These are phyloP conservation scores for Pitta sordida DNA, from an alignment of 2,113 vertebrate species.

Conservation along the genomic window DNA sequence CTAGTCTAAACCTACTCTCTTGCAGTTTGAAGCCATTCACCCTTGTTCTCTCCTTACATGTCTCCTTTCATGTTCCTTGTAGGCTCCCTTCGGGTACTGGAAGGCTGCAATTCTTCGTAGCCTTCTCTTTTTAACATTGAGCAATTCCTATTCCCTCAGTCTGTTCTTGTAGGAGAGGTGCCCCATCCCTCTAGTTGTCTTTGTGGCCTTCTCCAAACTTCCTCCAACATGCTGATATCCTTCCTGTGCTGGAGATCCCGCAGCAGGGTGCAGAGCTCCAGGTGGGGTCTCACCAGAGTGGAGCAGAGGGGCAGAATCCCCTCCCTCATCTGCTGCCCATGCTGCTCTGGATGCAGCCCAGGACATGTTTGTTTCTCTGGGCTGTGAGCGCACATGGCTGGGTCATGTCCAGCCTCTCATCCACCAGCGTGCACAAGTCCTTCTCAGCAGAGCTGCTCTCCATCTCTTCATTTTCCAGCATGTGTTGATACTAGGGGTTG, in stretches of 20 bases:
- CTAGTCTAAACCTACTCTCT: not conserved
- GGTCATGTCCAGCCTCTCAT: not conserved
- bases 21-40: not conserved
- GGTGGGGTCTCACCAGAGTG: not conserved
- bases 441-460: not conserved
- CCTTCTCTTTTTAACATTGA: not conserved
- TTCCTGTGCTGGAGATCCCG: not conserved
- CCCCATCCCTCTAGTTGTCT: not conserved
- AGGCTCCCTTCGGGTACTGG: not conserved
- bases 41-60: not conserved
- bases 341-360: not conserved
- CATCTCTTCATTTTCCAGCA: not conserved
- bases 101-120: not conserved
- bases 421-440: not conserved
- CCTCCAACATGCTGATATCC: not conserved
- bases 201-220: rapidly evolving
- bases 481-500: rapidly evolving
- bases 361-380: not conserved
- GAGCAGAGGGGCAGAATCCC: not conserved
- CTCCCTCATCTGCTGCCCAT: not conserved
- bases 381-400: not conserved
- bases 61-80: not conserved
- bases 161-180: rapidly evolving
- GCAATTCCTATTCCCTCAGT: not conserved
- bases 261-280: not conserved